These are phyloP conservation scores for Microctonus hyperodae DNA, from an alignment of 2,888 invertebrate species.

Conservation along the genomic window DNA sequence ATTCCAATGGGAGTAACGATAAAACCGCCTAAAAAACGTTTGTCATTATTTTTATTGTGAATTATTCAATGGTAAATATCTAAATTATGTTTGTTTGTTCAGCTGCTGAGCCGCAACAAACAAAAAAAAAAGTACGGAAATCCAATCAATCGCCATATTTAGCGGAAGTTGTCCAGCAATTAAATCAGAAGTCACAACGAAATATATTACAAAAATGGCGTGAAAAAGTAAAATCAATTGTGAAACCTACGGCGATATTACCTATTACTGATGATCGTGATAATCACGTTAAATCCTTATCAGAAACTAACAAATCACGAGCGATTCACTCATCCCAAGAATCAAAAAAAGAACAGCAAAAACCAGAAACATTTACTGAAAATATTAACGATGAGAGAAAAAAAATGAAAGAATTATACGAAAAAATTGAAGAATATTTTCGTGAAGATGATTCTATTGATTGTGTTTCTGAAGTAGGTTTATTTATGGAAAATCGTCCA, in stretches of 20 bases:
- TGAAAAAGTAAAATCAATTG: slow-evolving; percentile 37
- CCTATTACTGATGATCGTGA: slow-evolving; percentile 36
- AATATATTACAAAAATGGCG: slow-evolving; percentile 44
- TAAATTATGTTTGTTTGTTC: slow-evolving; percentile 25
- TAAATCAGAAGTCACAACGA: slow-evolving; percentile 46
- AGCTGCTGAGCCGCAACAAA: slow-evolving; percentile 44
- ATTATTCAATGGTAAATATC: background rate
- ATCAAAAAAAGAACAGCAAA: too few relatives aligned
- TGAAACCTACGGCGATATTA: slow-evolving; percentile 47
- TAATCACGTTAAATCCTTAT: too few relatives aligned
- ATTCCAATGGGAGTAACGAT: slow-evolving; percentile 45
- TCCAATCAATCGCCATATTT: slow-evolving; percentile 46
- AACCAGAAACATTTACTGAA: background rate
- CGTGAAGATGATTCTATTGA: background rate
- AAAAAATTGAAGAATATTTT: background rate
- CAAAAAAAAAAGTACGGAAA: slow-evolving; percentile 19
- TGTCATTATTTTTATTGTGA: slow-evolving; percentile 25
- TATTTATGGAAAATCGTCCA: background rate
- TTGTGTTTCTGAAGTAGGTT: background rate
- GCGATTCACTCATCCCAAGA: too few relatives aligned
- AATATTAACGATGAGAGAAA: background rate
- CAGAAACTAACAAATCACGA: background rate
- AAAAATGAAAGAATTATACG: slow-evolving; percentile 14
- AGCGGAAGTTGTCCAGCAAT: slow-evolving; percentile 40
- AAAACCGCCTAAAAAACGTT: slow-evolving; percentile 53